These are phyloP conservation scores for Sebastes aleutianus DNA, from an alignment of 2,797 vertebrate genomes.

Conservation along the genomic window DNA sequence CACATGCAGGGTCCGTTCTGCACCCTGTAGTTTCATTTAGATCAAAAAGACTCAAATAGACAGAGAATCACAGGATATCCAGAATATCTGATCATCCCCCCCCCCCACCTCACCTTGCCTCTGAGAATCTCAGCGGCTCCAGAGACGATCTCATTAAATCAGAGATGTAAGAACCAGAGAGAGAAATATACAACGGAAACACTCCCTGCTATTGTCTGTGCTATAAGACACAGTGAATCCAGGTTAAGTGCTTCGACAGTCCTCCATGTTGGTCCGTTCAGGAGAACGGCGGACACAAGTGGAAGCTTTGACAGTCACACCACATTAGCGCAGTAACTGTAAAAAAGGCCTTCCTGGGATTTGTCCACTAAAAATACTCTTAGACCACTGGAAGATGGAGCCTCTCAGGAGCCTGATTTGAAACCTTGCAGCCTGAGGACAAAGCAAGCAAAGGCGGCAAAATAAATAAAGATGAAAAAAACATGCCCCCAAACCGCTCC, in stretches of 20 bases:
- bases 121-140: slow-evolving; percentile 59
- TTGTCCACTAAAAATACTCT: slow-evolving; percentile 73
- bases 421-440: slow-evolving; percentile 77
- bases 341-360: slow-evolving; percentile 64
- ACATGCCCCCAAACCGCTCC: slow-evolving; percentile 66
- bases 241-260: slow-evolving; percentile 35
- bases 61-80: slow-evolving; percentile 75
- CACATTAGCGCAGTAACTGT: slow-evolving; percentile 70
- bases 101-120: slow-evolving; percentile 64
- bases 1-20: slow-evolving; percentile 69
- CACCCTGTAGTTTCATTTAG: slow-evolving; percentile 77
- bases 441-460: slow-evolving; percentile 51
- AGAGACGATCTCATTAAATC: slow-evolving; percentile 75
- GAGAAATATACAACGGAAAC: slow-evolving; percentile 47
- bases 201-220: slow-evolving; percentile 35
- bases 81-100: slow-evolving; percentile 65
- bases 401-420: slow-evolving; percentile 59
- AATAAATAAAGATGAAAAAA: slow-evolving; percentile 64
- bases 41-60: slow-evolving; percentile 79
- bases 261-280: slow-evolving; percentile 43
- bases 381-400: slow-evolving; percentile 36
- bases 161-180: slow-evolving; percentile 54
- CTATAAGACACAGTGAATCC: slow-evolving; percentile 36
- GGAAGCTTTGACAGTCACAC: slow-evolving; percentile 64
- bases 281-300: slow-evolving; percentile 24